phyloP scores from a whole-genome alignment of 2,888 invertebrate genomes.

The Drosophila mimica region DNA sequence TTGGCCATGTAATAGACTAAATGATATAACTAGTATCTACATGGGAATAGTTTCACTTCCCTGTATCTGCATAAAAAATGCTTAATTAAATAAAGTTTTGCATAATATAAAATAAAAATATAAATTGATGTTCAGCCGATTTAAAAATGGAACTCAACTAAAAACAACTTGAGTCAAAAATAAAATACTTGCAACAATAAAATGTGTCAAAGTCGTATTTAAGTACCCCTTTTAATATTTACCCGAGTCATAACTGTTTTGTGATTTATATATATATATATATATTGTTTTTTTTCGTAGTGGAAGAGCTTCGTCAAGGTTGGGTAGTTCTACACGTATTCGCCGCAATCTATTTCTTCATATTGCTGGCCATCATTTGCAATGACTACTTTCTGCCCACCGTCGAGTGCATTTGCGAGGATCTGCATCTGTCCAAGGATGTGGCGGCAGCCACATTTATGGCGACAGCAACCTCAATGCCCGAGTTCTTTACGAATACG shows the following conservation, averaged over 20 bases:
- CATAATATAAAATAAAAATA: background rate
- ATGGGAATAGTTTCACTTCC: background rate
- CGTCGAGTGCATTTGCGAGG: constrained; percentile 94
- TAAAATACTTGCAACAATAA: background rate
- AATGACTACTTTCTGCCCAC: constrained; percentile 96
- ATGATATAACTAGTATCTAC: background rate
- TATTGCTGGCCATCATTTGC: constrained; percentile 94
- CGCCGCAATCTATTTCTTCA: constrained; percentile 93
- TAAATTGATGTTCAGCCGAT: background rate
- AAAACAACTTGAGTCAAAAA: background rate
- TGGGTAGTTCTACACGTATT: constrained; percentile 91
- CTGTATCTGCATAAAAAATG: background rate
- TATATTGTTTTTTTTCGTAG: constrained; percentile 57
- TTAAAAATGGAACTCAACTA: constrained; percentile 10
- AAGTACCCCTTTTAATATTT: background rate
- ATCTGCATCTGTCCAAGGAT: constrained; percentile 91
- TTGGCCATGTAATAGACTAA: constrained; percentile 33
- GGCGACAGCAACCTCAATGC: constrained; percentile 97
- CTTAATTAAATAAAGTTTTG: background rate
- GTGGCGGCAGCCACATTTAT: constrained; percentile 99
- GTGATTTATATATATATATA: no score
- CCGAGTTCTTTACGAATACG: constrained; percentile 96
- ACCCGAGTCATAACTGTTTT: background rate
- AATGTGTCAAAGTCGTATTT: background rate
- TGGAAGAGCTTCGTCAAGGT: constrained; percentile 89